Percentiles rank a stretch among this genome's conserved stretches.
phyloP scores from a whole-genome alignment of 2,888 invertebrate species.

The Nysson spinosus region DNA sequence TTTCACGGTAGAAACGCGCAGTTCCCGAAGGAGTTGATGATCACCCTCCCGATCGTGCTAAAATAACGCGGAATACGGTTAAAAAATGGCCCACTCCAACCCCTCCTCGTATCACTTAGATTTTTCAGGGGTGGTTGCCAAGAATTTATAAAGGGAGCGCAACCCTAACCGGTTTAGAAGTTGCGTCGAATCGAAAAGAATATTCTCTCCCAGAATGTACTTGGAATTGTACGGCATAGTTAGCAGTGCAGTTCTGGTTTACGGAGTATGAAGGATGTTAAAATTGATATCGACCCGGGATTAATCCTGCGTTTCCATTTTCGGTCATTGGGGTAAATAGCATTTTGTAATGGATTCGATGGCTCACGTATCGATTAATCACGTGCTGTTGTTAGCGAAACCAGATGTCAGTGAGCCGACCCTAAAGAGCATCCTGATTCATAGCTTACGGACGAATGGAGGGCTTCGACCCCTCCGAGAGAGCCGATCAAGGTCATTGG shows the following conservation, averaged over 20 bases:
- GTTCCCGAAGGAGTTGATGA: slow-evolving; percentile 2
- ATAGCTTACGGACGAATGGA: slow-evolving; percentile 41
- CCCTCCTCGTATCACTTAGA: not conserved
- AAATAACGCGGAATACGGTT: not conserved
- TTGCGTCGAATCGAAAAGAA: no score
- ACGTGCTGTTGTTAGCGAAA: slow-evolving; percentile 23
- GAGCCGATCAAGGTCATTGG: slow-evolving; percentile 57
- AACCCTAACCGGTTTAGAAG: no score
- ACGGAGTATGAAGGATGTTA: no score
- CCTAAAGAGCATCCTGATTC: slow-evolving; percentile 53
- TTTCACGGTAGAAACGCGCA: slow-evolving; percentile 11
- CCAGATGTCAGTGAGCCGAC: slow-evolving; percentile 46
- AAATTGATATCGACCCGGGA: not conserved
- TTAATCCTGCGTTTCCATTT: slow-evolving; percentile 1
- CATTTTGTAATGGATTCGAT: slow-evolving; percentile 11
- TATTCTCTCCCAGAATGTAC: no score
- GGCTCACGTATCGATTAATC: slow-evolving; percentile 43
- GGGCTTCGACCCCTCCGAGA: slow-evolving; percentile 39
- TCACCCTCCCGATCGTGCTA: not conserved
- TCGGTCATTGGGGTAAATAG: not conserved
- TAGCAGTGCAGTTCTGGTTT: no score
- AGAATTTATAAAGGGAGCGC: no score
- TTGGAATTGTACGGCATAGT: no score
- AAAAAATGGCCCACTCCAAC: not conserved
- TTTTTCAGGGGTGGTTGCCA: no score